A percentile compares a stretch with the other conserved stretches of the same genome.
These are phyloP conservation scores for Collichthys lucidus DNA, from an alignment of 2,113 vertebrate genomes.

Conservation along the genomic window DNA sequence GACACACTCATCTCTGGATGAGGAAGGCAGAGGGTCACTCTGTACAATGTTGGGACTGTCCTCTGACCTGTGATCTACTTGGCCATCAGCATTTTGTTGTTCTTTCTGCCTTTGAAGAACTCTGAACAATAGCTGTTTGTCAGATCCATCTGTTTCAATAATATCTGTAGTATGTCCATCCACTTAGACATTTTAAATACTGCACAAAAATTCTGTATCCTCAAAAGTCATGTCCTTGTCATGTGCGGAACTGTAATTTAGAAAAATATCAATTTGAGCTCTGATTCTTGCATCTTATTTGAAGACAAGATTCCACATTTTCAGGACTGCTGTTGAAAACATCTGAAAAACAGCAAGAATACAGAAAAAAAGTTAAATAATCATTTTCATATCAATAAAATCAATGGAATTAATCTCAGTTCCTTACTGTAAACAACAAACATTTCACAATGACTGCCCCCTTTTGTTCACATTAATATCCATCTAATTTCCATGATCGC, in stretches of 20 bases:
- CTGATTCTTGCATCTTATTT: background rate
- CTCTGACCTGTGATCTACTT: background rate
- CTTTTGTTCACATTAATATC: no score
- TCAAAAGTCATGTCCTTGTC: background rate
- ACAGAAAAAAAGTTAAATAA: background rate
- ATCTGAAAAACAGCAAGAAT: slow-evolving; percentile 47
- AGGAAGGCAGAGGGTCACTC: background rate
- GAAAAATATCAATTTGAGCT: background rate
- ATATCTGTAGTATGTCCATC: background rate
- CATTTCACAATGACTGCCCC: no score
- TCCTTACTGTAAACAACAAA: no score
- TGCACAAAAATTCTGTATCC: background rate
- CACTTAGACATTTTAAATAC: background rate
- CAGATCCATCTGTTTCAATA: background rate
- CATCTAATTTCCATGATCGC: no score
- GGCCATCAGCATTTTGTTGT: background rate
- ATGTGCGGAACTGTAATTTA: background rate
- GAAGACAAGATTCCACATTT: background rate
- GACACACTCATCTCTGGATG: slow-evolving; percentile 62
- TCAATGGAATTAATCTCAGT: no score
- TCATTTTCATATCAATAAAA: no score
- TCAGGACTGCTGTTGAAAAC: background rate
- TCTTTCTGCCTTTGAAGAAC: background rate
- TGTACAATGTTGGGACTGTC: background rate
- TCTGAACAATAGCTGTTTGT: background rate